A percentile compares a stretch with the other conserved stretches of the same genome.
Conservation (phyloP, 2,888 invertebrate genomes). For the Aspidiotus destructor region DNA sequence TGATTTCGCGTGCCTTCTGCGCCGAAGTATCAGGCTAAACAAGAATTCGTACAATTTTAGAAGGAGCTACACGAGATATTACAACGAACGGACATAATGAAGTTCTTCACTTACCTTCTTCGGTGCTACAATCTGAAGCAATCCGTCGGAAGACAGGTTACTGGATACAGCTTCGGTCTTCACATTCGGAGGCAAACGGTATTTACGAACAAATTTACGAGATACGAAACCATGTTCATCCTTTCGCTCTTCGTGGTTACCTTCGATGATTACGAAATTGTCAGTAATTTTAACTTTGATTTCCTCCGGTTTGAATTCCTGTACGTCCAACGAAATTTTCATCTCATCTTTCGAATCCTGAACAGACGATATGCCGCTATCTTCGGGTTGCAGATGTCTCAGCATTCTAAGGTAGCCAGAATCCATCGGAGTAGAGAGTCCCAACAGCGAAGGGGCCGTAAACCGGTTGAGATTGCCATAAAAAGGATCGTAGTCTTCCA, state of each 20-base stretch:
- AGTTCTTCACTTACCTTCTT: conserved; percentile 21
- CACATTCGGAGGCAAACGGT: conserved; percentile 43
- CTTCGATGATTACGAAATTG: conserved; percentile 42
- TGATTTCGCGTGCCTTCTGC: conserved; percentile 34
- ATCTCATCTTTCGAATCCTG: conserved; percentile 37
- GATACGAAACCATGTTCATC: conserved; percentile 44
- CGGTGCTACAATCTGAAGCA: conserved; percentile 40
- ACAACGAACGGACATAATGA: too few relatives aligned
- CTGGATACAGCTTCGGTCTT: conserved; percentile 41
- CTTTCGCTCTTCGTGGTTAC: conserved; percentile 43
- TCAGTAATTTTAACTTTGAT: conserved; percentile 43
- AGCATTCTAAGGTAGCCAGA: conserved; percentile 38
- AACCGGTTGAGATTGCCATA: conserved; percentile 29
- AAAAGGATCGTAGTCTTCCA: conserved; percentile 4
- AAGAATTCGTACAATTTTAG: too few relatives aligned
- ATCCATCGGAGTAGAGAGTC: conserved; percentile 34
- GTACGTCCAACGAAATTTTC: conserved; percentile 43
- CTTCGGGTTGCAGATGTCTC: conserved; percentile 35
- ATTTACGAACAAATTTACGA: conserved; percentile 43
- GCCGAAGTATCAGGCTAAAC: too few relatives aligned
- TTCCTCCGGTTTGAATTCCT: conserved; percentile 44
- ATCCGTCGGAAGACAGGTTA: conserved; percentile 42
- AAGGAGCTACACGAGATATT: too few relatives aligned
- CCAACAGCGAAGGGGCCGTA: conserved; percentile 19
- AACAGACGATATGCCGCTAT: conserved; percentile 38